Percentiles rank a stretch among this genome's conserved stretches.
Evolutionary conservation across 1,140 invertebrate species (phyloP).

Genomic region (Tetragnatha versicolor): DNA sequence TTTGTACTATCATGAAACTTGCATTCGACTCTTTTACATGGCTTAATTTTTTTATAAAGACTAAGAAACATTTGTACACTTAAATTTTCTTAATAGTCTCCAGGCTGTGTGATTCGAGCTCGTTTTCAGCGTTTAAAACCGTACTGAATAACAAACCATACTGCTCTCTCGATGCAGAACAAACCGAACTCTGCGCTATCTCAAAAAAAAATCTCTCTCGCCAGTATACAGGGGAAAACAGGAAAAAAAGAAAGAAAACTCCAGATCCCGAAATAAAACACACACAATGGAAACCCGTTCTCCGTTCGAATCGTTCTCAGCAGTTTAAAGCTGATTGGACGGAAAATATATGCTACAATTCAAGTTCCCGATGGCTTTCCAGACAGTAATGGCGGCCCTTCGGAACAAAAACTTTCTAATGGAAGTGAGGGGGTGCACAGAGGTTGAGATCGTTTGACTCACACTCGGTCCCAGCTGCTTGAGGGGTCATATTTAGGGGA

Average conservation of each 20-base stretch:
- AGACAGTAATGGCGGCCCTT: slow-evolving; percentile 51
- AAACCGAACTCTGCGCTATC: no score
- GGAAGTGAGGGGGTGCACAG: slow-evolving; percentile 10
- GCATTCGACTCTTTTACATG: no score
- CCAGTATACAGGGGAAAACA: no score
- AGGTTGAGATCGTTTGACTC: slow-evolving; percentile 45
- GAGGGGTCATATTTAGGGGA: slow-evolving; percentile 28
- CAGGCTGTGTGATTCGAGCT: no score
- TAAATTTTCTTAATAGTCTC: no score
- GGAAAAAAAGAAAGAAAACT: slow-evolving; percentile 9
- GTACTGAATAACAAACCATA: no score
- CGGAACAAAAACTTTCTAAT: slow-evolving; percentile 51
- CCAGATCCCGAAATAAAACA: slow-evolving; percentile 19
- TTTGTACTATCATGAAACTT: no score
- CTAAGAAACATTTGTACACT: no score
- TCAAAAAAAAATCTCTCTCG: no score
- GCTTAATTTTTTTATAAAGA: no score
- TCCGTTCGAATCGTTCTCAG: slow-evolving; percentile 41
- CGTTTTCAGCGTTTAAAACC: no score
- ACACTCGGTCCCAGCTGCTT: slow-evolving; percentile 36
- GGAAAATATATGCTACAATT: slow-evolving; percentile 54
- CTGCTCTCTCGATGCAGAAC: no score
- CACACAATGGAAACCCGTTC: slow-evolving; percentile 23
- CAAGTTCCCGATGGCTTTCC: slow-evolving; percentile 33
- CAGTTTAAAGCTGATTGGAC: slow-evolving; percentile 54